Conservation (phyloP, 35 echinoderm and acorn worm species). For the Acanthaster planci region DNA sequence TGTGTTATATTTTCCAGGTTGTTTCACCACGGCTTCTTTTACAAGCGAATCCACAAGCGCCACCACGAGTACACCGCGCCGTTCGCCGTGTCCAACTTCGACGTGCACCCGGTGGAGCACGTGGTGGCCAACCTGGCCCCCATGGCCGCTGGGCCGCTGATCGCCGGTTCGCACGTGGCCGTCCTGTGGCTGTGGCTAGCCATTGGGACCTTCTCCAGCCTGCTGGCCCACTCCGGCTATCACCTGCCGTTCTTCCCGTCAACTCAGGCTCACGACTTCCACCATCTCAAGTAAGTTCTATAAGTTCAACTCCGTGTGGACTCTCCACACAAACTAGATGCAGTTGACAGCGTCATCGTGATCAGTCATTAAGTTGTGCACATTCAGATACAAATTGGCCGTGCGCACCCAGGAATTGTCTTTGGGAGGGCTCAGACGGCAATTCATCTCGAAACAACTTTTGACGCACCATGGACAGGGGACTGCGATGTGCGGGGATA, state of each 20-base stretch:
- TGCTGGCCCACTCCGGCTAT: conserved; percentile 55
- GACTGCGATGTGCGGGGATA: no score
- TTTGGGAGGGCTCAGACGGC: no score
- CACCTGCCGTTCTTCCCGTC: conserved; percentile 69
- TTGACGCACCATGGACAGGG: no score
- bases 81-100: conserved; percentile 41
- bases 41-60: conserved; percentile 79
- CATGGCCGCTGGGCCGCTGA: conserved; percentile 34
- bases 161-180: conserved; percentile 60
- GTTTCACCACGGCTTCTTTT: conserved; percentile 75
- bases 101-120: conserved; percentile 60
- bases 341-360: no score
- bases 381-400: no score
- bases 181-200: conserved; percentile 22
- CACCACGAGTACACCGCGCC: conserved; percentile 92
- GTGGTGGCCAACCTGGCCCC: conserved; percentile 53
- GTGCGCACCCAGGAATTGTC: no score
- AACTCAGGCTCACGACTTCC: conserved; percentile 66
- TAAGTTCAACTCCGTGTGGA: no score
- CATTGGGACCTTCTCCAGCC: conserved; percentile 26
- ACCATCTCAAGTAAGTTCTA: conserved; percentile 82
- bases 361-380: no score
- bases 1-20: conserved; percentile 41
- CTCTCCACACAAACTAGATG: no score
- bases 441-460: no score